These are phyloP conservation scores for Lerista edwardsae DNA, from an alignment of 2,797 vertebrate species.

Conservation along the genomic window DNA sequence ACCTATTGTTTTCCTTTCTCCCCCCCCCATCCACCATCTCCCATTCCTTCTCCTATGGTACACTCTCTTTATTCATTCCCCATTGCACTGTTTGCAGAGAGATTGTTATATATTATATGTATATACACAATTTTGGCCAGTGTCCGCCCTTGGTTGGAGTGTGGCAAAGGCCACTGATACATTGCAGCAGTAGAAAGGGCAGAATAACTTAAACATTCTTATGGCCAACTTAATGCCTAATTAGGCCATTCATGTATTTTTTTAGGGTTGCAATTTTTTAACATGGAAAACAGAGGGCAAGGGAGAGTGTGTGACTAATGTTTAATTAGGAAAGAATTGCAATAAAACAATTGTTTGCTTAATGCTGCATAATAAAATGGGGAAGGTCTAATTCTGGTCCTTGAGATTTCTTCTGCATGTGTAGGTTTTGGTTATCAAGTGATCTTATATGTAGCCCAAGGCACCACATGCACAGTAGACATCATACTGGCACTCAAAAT, in stretches of 20 bases:
- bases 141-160: slow-evolving; percentile 14
- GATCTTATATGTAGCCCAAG: slow-evolving; percentile 17
- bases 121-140: not conserved
- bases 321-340: slow-evolving; percentile 65
- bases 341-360: slow-evolving; percentile 64
- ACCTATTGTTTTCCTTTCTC: slow-evolving; percentile 83
- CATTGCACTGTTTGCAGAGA: slow-evolving; percentile 40
- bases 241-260: slow-evolving; percentile 46
- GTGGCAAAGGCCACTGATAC: not conserved
- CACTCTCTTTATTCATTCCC: slow-evolving; percentile 53
- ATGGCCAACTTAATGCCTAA: slow-evolving; percentile 45
- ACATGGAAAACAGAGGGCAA: slow-evolving; percentile 53
- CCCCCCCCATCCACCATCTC: slow-evolving; percentile 16
- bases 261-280: slow-evolving; percentile 62
- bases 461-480: not conserved
- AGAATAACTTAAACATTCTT: slow-evolving; percentile 30
- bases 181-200: not conserved
- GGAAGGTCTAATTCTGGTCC: slow-evolving; percentile 33
- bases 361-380: slow-evolving; percentile 60
- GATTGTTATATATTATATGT: slow-evolving; percentile 9
- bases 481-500: slow-evolving; percentile 19
- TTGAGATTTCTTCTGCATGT: accelerated
- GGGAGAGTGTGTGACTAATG: slow-evolving; percentile 61
- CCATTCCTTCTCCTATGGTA: slow-evolving; percentile 59
- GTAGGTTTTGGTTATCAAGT: not conserved